Conservation (phyloP, 1,140 invertebrate genomes). For the Drosophila dunni region DNA sequence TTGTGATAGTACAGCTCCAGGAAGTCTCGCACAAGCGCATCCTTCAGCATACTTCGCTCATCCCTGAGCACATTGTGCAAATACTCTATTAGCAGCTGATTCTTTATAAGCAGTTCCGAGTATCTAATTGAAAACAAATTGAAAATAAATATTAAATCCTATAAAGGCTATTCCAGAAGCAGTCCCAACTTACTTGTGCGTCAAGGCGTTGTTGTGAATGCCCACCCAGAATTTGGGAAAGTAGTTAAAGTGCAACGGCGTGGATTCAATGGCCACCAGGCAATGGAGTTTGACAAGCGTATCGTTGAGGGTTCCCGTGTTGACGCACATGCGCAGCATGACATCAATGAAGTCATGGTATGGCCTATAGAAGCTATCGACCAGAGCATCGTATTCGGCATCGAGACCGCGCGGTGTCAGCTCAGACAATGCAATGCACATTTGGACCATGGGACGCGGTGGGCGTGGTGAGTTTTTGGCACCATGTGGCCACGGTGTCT, state of each 20-base stretch:
- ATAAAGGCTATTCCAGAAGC: neutral
- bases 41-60: slow-evolving; percentile 79
- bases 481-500: slow-evolving; percentile 68
- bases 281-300: slow-evolving; percentile 80
- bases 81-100: slow-evolving; percentile 78
- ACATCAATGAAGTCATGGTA: slow-evolving; percentile 95
- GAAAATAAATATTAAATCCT: neutral
- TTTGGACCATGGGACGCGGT: slow-evolving; percentile 93
- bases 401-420: slow-evolving; percentile 88
- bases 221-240: slow-evolving; percentile 84
- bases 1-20: slow-evolving; percentile 83
- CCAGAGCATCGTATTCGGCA: slow-evolving; percentile 91
- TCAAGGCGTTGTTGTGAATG: slow-evolving; percentile 82
- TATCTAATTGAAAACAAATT: slow-evolving; percentile 56
- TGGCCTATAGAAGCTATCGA: slow-evolving; percentile 91
- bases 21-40: slow-evolving; percentile 78
- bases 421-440: slow-evolving; percentile 92
- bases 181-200: slow-evolving; percentile 77
- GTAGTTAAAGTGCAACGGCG: slow-evolving; percentile 81
- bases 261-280: slow-evolving; percentile 82
- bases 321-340: slow-evolving; percentile 93
- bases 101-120: slow-evolving; percentile 75
- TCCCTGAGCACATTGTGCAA: slow-evolving; percentile 77
- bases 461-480: slow-evolving; percentile 86
- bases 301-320: slow-evolving; percentile 81